Evolutionary conservation across 2,113 vertebrate species (phyloP).

Genomic region (Laticauda laticaudata): DNA sequence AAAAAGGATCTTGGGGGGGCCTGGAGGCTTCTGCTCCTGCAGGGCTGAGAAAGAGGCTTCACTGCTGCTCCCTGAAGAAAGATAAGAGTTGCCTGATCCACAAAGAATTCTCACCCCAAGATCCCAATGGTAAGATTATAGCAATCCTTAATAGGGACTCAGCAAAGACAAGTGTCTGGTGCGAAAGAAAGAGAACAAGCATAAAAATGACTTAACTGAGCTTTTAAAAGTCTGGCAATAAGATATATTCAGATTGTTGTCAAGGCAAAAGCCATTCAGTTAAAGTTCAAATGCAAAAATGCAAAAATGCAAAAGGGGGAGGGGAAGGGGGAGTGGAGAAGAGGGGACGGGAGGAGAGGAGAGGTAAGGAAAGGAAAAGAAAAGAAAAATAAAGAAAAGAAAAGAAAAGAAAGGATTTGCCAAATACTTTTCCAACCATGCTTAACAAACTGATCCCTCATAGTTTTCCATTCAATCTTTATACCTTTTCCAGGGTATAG

Average conservation of each 20-base stretch:
- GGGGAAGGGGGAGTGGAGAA: too few relatives aligned
- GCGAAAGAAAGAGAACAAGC: not conserved
- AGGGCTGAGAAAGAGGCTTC: not conserved
- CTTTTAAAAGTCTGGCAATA: too few relatives aligned
- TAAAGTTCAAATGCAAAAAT: too few relatives aligned
- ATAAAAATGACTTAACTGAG: too few relatives aligned
- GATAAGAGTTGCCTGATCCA: not conserved
- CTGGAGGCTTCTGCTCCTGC: not conserved
- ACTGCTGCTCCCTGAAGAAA: not conserved
- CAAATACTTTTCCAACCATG: not conserved
- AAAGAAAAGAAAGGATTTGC: too few relatives aligned
- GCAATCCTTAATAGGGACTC: not conserved
- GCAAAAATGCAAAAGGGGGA: too few relatives aligned
- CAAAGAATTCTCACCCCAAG: not conserved
- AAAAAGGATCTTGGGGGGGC: not conserved
- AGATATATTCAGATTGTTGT: too few relatives aligned
- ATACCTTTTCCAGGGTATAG: not conserved
- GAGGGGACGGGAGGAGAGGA: fast-evolving
- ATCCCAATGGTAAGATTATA: not conserved
- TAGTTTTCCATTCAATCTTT: not conserved
- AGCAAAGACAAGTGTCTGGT: not conserved
- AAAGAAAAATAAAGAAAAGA: too few relatives aligned
- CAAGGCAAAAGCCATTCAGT: too few relatives aligned
- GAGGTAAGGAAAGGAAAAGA: fast-evolving
- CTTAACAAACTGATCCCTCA: not conserved